Conservation (phyloP, 92 coral and sea anemone genomes). For the Parazoanthus atlanticus region DNA sequence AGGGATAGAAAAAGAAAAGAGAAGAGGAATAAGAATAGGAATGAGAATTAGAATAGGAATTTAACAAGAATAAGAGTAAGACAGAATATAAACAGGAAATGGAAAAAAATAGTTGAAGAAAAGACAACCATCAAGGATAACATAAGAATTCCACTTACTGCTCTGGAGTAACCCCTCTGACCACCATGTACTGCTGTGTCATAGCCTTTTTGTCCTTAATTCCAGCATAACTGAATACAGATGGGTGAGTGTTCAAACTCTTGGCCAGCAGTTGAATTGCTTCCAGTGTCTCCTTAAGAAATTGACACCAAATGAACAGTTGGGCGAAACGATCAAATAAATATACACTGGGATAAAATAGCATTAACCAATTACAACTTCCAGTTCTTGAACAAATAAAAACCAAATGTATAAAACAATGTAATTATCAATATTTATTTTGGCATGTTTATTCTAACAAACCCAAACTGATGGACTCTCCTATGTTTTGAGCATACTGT, state of each 20-base stretch:
- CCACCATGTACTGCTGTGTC: constrained; percentile 74
- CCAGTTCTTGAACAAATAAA: no score
- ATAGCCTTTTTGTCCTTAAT: constrained; percentile 83
- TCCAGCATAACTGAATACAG: constrained; percentile 88
- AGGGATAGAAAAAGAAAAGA: no score
- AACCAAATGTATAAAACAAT: no score
- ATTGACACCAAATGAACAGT: not conserved
- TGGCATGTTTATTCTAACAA: no score
- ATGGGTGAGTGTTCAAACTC: constrained; percentile 63
- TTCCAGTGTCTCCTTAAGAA: constrained; percentile 73
- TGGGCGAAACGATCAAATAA: not conserved
- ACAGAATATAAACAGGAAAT: no score
- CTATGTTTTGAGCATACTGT: no score
- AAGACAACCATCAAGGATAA: not conserved
- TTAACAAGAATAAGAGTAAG: no score
- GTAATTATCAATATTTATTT: no score
- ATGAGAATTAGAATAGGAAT: no score
- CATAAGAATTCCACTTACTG: constrained; percentile 55
- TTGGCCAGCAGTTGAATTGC: constrained; percentile 68
- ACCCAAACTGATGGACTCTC: no score
- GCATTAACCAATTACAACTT: no score
- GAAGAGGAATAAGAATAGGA: no score
- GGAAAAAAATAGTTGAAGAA: not conserved
- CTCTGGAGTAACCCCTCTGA: constrained; percentile 75
- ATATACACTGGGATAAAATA: not conserved